A percentile compares a stretch with the other conserved stretches of the same genome.
phyloP scores from a whole-genome alignment of 2,888 invertebrate genomes.

The Parnassius glacialis region DNA sequence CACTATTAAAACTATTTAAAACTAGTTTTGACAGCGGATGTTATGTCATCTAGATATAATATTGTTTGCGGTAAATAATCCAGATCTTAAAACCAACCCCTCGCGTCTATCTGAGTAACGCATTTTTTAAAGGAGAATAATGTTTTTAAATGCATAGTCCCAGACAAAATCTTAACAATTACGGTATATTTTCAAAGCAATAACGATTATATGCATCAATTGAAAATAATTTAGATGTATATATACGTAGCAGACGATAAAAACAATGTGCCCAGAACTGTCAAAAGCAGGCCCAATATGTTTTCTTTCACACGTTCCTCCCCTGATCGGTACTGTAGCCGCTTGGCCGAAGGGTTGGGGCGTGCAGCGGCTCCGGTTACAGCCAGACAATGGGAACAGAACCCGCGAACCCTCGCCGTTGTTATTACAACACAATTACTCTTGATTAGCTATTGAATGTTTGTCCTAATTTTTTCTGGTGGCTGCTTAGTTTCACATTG shows the following conservation, averaged over 20 bases:
- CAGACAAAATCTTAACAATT: too few relatives aligned
- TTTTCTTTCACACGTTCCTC: constrained; percentile 45
- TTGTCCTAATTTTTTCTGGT: constrained; percentile 30
- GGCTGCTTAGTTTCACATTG: constrained; percentile 19
- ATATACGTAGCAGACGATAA: constrained; percentile 21
- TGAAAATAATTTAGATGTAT: constrained; percentile 16
- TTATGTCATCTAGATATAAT: too few relatives aligned
- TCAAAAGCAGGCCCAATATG: constrained; percentile 41
- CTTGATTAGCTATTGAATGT: constrained; percentile 43
- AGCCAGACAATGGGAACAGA: constrained; percentile 35
- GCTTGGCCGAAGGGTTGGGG: constrained; percentile 34
- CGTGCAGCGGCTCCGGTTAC: constrained; percentile 37
- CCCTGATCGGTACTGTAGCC: constrained; percentile 28
- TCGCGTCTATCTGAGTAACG: too few relatives aligned
- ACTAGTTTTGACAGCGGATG: too few relatives aligned
- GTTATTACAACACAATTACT: constrained; percentile 43
- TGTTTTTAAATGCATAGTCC: too few relatives aligned
- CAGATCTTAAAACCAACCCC: too few relatives aligned
- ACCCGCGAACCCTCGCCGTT: constrained; percentile 31
- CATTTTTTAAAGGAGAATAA: too few relatives aligned
- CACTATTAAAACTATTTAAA: too few relatives aligned
- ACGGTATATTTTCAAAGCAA: not conserved
- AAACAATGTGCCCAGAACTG: constrained; percentile 31
- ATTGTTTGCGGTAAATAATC: too few relatives aligned
- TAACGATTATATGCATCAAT: constrained; percentile 13